Evolutionary conservation across 2,888 invertebrate genomes (phyloP).

Genomic region (Thyatira batis): DNA sequence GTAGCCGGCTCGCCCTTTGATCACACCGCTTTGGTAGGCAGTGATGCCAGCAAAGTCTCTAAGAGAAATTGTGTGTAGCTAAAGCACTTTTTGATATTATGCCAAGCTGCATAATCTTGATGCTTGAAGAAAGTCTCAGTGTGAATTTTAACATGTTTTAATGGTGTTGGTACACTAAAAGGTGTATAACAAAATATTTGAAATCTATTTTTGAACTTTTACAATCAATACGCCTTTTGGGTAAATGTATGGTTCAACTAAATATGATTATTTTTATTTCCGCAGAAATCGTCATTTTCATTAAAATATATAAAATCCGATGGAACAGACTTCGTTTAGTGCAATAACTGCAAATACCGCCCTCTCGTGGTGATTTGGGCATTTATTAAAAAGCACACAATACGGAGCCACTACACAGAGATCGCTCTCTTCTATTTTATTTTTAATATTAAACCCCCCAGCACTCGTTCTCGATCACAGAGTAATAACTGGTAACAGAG

Average conservation of each 20-base stretch:
- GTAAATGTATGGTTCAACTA: too few species aligned
- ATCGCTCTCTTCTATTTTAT: slow-evolving; percentile 74
- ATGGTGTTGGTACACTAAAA: too few species aligned
- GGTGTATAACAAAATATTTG: too few species aligned
- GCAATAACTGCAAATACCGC: slow-evolving; percentile 55
- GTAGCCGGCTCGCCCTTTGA: not conserved
- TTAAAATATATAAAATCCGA: slow-evolving; percentile 12
- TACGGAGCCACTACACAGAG: slow-evolving; percentile 65
- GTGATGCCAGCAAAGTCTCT: not conserved
- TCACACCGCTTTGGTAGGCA: not conserved
- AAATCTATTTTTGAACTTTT: too few species aligned
- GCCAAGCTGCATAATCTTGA: not conserved
- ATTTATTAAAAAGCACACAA: slow-evolving; percentile 80
- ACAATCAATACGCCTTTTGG: too few species aligned
- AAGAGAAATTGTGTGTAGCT: not conserved
- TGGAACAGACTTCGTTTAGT: slow-evolving; percentile 19
- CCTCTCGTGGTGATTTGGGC: slow-evolving; percentile 68
- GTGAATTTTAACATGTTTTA: too few species aligned
- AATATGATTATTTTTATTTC: not conserved
- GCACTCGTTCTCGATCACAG: slow-evolving; percentile 52
- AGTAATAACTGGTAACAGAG: slow-evolving; percentile 37
- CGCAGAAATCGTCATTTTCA: not conserved
- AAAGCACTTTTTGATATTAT: not conserved
- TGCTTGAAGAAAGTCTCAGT: not conserved
- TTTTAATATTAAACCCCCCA: slow-evolving; percentile 78